phyloP scores from a whole-genome alignment of 1,140 invertebrate genomes.

The Drosophila athabasca region DNA sequence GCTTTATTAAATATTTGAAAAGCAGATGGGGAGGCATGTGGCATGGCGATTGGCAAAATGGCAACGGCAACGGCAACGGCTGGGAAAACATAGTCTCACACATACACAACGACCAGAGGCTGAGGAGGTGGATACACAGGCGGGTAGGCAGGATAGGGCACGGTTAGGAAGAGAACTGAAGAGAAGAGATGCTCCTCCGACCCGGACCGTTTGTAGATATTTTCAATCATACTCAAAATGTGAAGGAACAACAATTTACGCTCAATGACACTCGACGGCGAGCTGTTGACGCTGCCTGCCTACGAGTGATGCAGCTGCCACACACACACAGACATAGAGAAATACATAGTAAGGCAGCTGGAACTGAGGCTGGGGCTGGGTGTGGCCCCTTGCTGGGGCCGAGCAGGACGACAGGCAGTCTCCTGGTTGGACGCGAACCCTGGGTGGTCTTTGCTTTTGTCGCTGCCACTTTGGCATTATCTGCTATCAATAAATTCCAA shows the following conservation, averaged over 20 bases:
- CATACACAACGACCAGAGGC: not conserved
- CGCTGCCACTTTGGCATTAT: constrained; percentile 78
- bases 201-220: constrained; percentile 66
- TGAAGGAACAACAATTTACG: constrained; percentile 82
- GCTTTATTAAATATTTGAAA: constrained; percentile 79
- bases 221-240: constrained; percentile 83
- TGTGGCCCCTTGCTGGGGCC: constrained; percentile 7
- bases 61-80: constrained; percentile 33
- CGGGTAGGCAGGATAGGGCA: too few relatives aligned
- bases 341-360: constrained; percentile 30
- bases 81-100: constrained; percentile 25
- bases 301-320: constrained; percentile 57
- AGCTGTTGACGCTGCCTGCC: constrained; percentile 62
- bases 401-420: constrained; percentile 9
- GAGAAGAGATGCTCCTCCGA: not conserved
- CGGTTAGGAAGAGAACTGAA: too few relatives aligned
- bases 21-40: constrained; percentile 41
- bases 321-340: constrained; percentile 4
- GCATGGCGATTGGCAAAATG: constrained; percentile 46
- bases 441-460: constrained; percentile 69
- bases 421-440: constrained; percentile 11
- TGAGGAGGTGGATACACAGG: too few relatives aligned
- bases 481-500: constrained; percentile 82
- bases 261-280: constrained; percentile 78
- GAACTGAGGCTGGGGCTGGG: not conserved